Evolutionary conservation across 2,888 invertebrate species (phyloP).

Genomic region (Philopedon plagiatum): DNA sequence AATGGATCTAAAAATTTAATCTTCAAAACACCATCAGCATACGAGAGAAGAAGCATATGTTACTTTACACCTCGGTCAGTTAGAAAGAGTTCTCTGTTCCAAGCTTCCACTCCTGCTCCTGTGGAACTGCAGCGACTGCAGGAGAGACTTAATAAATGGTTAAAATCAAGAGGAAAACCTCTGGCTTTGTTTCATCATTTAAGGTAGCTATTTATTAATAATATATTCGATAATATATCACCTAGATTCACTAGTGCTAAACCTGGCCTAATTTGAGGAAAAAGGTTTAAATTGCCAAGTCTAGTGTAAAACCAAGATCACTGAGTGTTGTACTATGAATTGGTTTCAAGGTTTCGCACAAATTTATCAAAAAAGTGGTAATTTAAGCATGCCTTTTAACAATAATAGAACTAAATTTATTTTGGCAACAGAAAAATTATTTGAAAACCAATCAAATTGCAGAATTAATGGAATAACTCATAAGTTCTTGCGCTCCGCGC

Average conservation of each 20-base stretch:
- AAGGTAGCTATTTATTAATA: conserved; percentile 42
- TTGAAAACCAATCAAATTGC: no score
- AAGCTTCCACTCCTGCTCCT: conserved; percentile 38
- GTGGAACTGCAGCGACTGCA: conserved; percentile 37
- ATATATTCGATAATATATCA: not conserved
- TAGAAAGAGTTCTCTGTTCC: conserved; percentile 60
- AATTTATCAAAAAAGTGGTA: no score
- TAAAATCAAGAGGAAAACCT: conserved; percentile 68
- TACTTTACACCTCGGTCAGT: conserved; percentile 30
- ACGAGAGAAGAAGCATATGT: conserved; percentile 52
- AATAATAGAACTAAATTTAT: no score
- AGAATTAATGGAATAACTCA: no score
- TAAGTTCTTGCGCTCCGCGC: no score
- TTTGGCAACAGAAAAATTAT: no score
- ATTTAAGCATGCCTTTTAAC: no score
- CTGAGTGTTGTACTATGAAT: no score
- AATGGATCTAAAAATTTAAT: conserved; percentile 30
- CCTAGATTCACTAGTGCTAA: not conserved
- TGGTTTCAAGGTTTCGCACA: no score
- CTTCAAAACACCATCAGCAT: conserved; percentile 57
- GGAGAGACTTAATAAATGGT: conserved; percentile 70
- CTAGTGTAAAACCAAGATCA: no score
- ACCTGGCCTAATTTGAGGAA: no score
- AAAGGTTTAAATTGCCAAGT: no score
- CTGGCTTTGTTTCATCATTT: conserved; percentile 39